Base-by-base conservation (phyloP, 2,888 invertebrate species). In the Clostera curtula region DNA sequence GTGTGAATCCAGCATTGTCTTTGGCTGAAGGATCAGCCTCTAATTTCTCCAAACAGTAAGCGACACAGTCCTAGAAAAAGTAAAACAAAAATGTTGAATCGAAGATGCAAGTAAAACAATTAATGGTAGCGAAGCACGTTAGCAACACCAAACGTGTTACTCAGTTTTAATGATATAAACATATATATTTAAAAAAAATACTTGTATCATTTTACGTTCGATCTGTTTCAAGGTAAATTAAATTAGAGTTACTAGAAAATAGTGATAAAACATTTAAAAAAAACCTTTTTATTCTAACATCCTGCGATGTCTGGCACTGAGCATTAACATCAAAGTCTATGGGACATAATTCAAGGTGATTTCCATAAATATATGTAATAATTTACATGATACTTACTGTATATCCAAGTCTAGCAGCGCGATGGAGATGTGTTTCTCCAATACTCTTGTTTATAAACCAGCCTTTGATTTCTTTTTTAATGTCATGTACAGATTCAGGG, bases 361-460 rank as follows among this genome's bases (percentile, higher is more conserved):
- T n/a, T n/a, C n/a, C n/a, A n/a, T n/a, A n/a, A n/a, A n/a, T n/a
- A n/a, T n/a, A n/a, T n/a, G n/a, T n/a, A n/a, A n/a, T n/a, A n/a
- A n/a, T n/a, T n/a, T n/a, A 24, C 4, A 21, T 24, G 10, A 51
- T 39, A 82, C 88, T 86, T 74, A 94, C 94, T 65, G 93, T 91
- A 55, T 94, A 93, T 27, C 96, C 96, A 29, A 94, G 88, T 51
- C 96, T 87, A 2, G 97, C 95, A 22, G 97, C 96, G 52, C 96
- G 88, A 65, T 97, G 97, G 25, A 97, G 86, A 51, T 94, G 89
- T 1, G 96, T 97, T 73, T 97, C 97, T 4, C 97, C 97, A 16
- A 96, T 90, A 25, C 96, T 95, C 68, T 97, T 97, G 70, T 96
- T 97, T 27, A 97, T 89, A 36, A 96, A 95, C 93, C 96, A 95